Evolutionary conservation across 2,888 invertebrate genomes (phyloP).

Genomic region (Pachliopta kotzebuea): DNA sequence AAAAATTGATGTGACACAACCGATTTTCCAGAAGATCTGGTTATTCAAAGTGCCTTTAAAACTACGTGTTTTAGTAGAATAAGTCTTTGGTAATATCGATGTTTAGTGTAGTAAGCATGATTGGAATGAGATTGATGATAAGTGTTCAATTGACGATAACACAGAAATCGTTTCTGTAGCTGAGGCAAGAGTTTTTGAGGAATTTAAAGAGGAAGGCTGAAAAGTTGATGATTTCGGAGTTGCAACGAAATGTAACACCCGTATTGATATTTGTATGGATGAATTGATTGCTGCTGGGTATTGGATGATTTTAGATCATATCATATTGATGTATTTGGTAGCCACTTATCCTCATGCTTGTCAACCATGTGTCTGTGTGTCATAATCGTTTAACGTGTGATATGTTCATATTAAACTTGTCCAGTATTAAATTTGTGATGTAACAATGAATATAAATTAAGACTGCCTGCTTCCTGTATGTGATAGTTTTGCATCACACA

Average conservation of each 20-base stretch:
- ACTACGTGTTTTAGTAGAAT: conserved; percentile 31
- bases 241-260: no score
- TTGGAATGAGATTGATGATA: no score
- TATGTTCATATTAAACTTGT: conserved; percentile 52
- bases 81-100: conserved; percentile 29
- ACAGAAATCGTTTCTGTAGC: background rate
- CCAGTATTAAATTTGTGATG: conserved; percentile 59
- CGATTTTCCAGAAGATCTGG: background rate
- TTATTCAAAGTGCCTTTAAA: conserved; percentile 37
- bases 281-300: no score
- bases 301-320: no score
- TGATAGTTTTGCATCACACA: conserved; percentile 44
- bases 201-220: no score
- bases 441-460: conserved; percentile 40
- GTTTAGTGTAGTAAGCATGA: no score
- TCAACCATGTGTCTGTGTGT: background rate
- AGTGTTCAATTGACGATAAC: background rate
- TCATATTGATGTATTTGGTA: background rate
- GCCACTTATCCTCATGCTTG: background rate
- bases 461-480: conserved; percentile 46
- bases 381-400: conserved; percentile 41
- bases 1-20: background rate
- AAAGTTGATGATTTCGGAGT: no score
- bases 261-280: no score
- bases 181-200: background rate